phyloP scores from a whole-genome alignment of 1,140 invertebrate species.

The Drosophila trapezifrons region DNA sequence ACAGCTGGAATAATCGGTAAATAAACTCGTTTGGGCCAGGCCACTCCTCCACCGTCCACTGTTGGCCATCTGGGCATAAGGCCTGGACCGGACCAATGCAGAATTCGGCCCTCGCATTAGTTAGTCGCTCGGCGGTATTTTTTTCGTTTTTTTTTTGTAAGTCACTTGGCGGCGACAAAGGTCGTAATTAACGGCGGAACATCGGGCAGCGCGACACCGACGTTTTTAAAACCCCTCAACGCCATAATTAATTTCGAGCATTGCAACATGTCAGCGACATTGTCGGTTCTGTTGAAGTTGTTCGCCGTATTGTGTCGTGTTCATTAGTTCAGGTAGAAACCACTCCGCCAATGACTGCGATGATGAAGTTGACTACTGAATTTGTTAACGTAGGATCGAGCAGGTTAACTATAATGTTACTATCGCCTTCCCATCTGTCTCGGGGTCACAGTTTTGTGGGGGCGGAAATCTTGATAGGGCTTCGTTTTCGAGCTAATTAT shows the following conservation, averaged over 20 bases:
- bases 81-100: slow-evolving; percentile 69
- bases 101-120: slow-evolving; percentile 53
- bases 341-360: slow-evolving; percentile 33
- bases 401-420: slow-evolving; percentile 19
- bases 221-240: slow-evolving; percentile 61
- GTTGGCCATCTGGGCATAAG: slow-evolving; percentile 27
- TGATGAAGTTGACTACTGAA: slow-evolving; percentile 67
- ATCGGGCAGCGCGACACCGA: slow-evolving; percentile 52
- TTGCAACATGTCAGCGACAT: slow-evolving; percentile 64
- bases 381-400: slow-evolving; percentile 37
- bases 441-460: not conserved
- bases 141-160: slow-evolving; percentile 4
- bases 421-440: slow-evolving; percentile 27
- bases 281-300: slow-evolving; percentile 44
- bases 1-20: slow-evolving; percentile 30
- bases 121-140: slow-evolving; percentile 24
- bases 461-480: slow-evolving; percentile 14
- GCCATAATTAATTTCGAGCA: slow-evolving; percentile 65
- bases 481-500: slow-evolving; percentile 23
- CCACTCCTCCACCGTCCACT: slow-evolving; percentile 41
- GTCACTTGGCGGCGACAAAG: slow-evolving; percentile 50
- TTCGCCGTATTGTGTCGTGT: slow-evolving; percentile 42
- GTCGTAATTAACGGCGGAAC: slow-evolving; percentile 69
- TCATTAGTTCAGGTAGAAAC: slow-evolving; percentile 61
- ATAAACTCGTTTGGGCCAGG: slow-evolving; percentile 71